Evolutionary conservation across 2,113 vertebrate genomes (phyloP).

Genomic region (Odocoileus hemionus): DNA sequence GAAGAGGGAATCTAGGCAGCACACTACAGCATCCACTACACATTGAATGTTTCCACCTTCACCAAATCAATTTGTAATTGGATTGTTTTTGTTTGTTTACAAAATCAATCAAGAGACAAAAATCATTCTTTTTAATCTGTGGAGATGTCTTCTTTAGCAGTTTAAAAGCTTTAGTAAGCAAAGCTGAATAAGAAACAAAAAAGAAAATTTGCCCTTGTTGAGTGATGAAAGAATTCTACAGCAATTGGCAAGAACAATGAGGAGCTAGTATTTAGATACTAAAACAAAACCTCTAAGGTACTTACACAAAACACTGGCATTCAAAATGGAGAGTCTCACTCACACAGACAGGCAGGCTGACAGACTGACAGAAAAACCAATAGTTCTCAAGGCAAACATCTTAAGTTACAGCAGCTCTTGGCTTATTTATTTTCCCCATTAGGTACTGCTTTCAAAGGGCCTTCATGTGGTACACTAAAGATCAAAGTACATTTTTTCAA

Average conservation of each 20-base stretch:
- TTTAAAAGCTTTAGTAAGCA: constrained; percentile 7
- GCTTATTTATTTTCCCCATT: constrained; percentile 51
- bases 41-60: background rate
- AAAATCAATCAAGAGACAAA: constrained; percentile 16
- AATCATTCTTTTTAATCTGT: background rate
- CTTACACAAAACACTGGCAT: constrained; percentile 29
- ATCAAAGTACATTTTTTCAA: constrained; percentile 60
- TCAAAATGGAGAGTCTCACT: constrained; percentile 16
- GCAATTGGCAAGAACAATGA: constrained; percentile 27
- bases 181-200: constrained; percentile 31
- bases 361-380: constrained; percentile 2
- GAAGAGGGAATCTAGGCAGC: background rate
- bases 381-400: background rate
- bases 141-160: background rate
- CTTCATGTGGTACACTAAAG: background rate
- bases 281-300: constrained; percentile 38
- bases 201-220: background rate
- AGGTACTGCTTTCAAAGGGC: constrained; percentile 44
- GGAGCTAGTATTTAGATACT: constrained; percentile 31
- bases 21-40: background rate
- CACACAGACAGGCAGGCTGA: background rate
- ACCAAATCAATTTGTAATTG: background rate
- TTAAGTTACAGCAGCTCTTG: constrained; percentile 41
- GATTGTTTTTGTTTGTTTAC: background rate
- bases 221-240: constrained; percentile 37